Evolutionary conservation across 2,888 invertebrate genomes (phyloP).

Genomic region (Atethmia centrago): DNA sequence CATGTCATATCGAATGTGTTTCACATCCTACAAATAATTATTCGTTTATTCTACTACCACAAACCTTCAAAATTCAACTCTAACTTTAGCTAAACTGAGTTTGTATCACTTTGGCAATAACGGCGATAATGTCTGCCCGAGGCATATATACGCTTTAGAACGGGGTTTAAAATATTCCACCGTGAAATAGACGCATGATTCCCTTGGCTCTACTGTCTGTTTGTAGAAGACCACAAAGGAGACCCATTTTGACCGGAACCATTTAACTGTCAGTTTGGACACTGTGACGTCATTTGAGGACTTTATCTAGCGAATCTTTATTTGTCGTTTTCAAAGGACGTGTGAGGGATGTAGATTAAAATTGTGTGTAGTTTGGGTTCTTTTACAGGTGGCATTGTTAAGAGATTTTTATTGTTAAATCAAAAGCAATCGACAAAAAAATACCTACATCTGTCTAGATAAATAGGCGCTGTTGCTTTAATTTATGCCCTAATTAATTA

Average conservation of each 20-base stretch:
- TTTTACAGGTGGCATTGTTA: not conserved
- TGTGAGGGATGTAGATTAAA: conserved; percentile 17
- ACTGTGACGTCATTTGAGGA: conserved; percentile 37
- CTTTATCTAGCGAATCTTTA: conserved; percentile 55
- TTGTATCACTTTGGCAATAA: not conserved
- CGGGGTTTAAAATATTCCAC: conserved; percentile 54
- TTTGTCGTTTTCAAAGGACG: conserved; percentile 33
- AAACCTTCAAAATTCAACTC: conserved; percentile 7
- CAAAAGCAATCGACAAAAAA: not conserved
- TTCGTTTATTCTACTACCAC: conserved; percentile 36
- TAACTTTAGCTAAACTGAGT: not conserved
- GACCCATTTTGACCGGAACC: conserved; percentile 39
- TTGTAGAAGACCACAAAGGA: conserved; percentile 53
- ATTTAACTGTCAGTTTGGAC: conserved; percentile 54
- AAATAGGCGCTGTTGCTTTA: not conserved
- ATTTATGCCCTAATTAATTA: conserved; percentile 4
- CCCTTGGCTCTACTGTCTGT: conserved; percentile 28
- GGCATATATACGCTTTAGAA: conserved; percentile 44
- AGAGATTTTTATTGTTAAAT: not conserved
- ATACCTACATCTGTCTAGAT: not conserved
- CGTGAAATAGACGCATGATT: conserved; percentile 52
- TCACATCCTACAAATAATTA: conserved; percentile 52
- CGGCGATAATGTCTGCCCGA: not conserved
- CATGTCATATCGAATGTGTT: conserved; percentile 53
- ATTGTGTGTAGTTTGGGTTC: not conserved